These are phyloP conservation scores for Stichopus chloronotus DNA, from an alignment of 35 echinoderm and acorn worm genomes.

Conservation along the genomic window DNA sequence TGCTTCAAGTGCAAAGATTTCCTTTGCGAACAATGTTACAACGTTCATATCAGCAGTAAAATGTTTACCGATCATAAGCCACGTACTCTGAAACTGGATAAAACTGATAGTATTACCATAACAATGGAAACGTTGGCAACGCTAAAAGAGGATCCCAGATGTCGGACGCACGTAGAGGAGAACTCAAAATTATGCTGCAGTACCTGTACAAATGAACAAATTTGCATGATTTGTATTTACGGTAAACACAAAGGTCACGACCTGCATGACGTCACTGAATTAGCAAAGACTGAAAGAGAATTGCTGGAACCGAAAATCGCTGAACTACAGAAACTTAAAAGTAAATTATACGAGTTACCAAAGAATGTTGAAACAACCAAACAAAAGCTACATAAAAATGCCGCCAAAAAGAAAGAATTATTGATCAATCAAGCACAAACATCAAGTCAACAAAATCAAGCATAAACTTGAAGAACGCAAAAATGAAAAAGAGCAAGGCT, in stretches of 20 bases:
- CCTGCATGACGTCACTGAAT: slow-evolving; percentile 12
- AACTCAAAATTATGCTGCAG: not conserved
- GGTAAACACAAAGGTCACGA: slow-evolving; percentile 36
- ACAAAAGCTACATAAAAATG: not conserved
- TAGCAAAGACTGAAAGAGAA: slow-evolving; percentile 6
- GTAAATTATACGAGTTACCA: not conserved
- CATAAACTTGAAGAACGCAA: not conserved
- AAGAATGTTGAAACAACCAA: not conserved
- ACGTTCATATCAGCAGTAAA: not conserved
- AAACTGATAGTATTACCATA: not conserved
- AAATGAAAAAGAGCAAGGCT: not conserved
- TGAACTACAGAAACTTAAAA: not conserved
- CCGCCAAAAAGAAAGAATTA: not conserved
- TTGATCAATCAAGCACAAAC: not conserved
- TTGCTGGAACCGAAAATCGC: not conserved
- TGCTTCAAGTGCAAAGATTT: slow-evolving; percentile 32
- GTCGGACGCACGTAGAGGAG: not conserved
- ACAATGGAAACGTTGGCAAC: slow-evolving; percentile 6
- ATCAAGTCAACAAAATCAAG: not conserved
- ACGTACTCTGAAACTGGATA: not conserved
- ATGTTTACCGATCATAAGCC: slow-evolving; percentile 10
- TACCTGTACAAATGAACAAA: slow-evolving; percentile 5
- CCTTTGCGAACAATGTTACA: slow-evolving; percentile 11
- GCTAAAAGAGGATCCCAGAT: not conserved
- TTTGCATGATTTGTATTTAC: slow-evolving; percentile 7